These are phyloP conservation scores for Callithrix jacchus DNA, from an alignment of 2,113 vertebrate species.

Conservation along the genomic window DNA sequence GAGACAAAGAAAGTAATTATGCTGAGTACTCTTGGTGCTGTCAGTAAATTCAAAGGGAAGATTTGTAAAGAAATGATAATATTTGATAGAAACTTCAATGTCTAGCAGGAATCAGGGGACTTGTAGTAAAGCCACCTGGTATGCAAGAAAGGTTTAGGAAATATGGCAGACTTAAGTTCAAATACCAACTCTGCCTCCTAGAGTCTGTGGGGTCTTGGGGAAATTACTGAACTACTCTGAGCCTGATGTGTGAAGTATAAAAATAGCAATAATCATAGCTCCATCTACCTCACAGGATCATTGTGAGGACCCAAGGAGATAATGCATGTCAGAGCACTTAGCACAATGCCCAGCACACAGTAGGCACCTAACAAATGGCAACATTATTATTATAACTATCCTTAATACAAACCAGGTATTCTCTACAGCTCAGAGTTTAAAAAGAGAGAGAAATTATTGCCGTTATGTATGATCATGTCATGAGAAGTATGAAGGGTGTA, in stretches of 20 bases:
- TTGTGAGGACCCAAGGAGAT: slow-evolving; percentile 3
- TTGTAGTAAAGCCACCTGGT: neutral
- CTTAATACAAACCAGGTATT: neutral
- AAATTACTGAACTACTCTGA: slow-evolving; percentile 59
- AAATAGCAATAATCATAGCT: neutral
- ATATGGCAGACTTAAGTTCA: slow-evolving; percentile 20
- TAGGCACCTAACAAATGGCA: slow-evolving; percentile 59
- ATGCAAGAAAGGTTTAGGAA: slow-evolving; percentile 43
- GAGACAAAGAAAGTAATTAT: slow-evolving; percentile 64
- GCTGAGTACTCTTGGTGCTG: slow-evolving; percentile 43
- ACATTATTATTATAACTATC: slow-evolving; percentile 12
- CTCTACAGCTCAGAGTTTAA: slow-evolving; percentile 13
- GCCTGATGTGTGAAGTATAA: slow-evolving; percentile 48
- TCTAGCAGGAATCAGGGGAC: neutral
- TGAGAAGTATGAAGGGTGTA: slow-evolving; percentile 27
- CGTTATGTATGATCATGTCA: neutral
- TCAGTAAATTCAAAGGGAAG: slow-evolving; percentile 60
- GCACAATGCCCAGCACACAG: slow-evolving; percentile 33
- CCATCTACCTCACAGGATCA: neutral
- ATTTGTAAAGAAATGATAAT: slow-evolving; percentile 33
- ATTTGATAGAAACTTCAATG: slow-evolving; percentile 52
- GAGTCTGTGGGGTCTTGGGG: slow-evolving; percentile 40
- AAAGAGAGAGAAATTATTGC: slow-evolving; percentile 4
- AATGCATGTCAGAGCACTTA: slow-evolving; percentile 17
- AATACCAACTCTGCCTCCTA: slow-evolving; percentile 15